These are phyloP conservation scores for Pollenia amentaria DNA, from an alignment of 2,888 invertebrate genomes.

Conservation along the genomic window DNA sequence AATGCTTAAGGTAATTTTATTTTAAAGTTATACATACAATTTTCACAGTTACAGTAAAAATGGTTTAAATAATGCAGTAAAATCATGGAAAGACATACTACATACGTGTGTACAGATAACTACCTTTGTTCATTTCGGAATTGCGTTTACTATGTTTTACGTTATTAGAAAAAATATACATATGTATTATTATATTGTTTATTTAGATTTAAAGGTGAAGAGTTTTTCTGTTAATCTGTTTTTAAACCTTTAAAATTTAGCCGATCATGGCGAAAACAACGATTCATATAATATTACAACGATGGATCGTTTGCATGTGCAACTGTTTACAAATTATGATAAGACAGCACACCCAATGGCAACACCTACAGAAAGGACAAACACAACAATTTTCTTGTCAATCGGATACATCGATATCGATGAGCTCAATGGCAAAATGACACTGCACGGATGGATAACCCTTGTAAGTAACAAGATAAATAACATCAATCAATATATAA, in stretches of 20 bases:
- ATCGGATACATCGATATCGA: slow-evolving; percentile 89
- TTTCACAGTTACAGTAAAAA: too few species aligned
- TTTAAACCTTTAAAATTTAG: slow-evolving; percentile 31
- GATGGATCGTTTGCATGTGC: slow-evolving; percentile 77
- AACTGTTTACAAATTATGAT: slow-evolving; percentile 86
- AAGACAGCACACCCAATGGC: slow-evolving; percentile 81
- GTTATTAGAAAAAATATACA: too few species aligned
- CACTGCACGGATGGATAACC: slow-evolving; percentile 86
- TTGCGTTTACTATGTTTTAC: too few species aligned
- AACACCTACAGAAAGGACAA: slow-evolving; percentile 78
- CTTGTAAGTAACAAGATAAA: slow-evolving; percentile 85
- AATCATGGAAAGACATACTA: too few species aligned
- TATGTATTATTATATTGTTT: too few species aligned
- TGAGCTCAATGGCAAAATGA: slow-evolving; percentile 87
- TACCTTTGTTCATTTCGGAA: too few species aligned
- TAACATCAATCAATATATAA: neutral
- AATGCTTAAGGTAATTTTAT: too few species aligned
- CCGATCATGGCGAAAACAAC: slow-evolving; percentile 59
- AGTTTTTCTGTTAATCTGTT: too few species aligned
- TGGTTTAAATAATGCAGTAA: too few species aligned
- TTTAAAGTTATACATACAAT: too few species aligned
- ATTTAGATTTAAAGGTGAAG: too few species aligned
- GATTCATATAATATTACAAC: slow-evolving; percentile 76
- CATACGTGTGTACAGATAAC: too few species aligned
- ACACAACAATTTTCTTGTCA: slow-evolving; percentile 85